These are phyloP conservation scores for Condylostylus longicornis DNA, from an alignment of 1,140 invertebrate species.

Conservation along the genomic window DNA sequence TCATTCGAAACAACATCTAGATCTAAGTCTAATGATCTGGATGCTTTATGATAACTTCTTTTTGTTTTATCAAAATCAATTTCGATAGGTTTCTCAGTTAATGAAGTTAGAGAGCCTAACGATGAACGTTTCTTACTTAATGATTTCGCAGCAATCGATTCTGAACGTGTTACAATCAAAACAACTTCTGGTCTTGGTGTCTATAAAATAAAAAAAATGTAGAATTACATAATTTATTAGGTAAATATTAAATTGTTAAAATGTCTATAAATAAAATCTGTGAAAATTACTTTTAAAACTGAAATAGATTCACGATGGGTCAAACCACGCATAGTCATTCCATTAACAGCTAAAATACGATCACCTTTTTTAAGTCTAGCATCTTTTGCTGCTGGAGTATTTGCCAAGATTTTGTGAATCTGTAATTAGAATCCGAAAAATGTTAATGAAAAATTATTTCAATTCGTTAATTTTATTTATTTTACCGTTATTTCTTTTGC, in stretches of 20 bases:
- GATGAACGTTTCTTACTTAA: conserved; percentile 30
- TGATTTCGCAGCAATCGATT: conserved; percentile 25
- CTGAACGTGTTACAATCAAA: conserved; percentile 40
- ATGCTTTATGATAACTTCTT: conserved; percentile 28
- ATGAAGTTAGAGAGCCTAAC: conserved; percentile 26
- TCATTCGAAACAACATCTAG: conserved; percentile 29
- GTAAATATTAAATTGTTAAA: not conserved
- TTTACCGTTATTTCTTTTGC: conserved; percentile 77
- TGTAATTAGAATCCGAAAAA: conserved; percentile 29
- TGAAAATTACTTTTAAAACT: conserved; percentile 55
- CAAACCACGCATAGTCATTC: conserved; percentile 60
- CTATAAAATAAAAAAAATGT: conserved; percentile 19
- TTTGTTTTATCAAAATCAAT: conserved; percentile 26
- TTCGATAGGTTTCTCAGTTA: conserved; percentile 27
- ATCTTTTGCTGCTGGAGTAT: conserved; percentile 71
- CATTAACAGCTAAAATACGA: conserved; percentile 77
- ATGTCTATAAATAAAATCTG: not conserved
- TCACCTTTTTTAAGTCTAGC: conserved; percentile 75
- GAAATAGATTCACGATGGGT: conserved; percentile 72
- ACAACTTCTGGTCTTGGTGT: conserved; percentile 51
- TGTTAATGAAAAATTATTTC: too few relatives aligned
- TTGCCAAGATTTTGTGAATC: conserved; percentile 73
- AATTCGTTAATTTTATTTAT: too few relatives aligned
- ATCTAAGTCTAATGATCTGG: conserved; percentile 26
- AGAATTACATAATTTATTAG: not conserved